phyloP scores from a whole-genome alignment of 2,888 invertebrate genomes.

The Lasioglossum leucozonium region DNA sequence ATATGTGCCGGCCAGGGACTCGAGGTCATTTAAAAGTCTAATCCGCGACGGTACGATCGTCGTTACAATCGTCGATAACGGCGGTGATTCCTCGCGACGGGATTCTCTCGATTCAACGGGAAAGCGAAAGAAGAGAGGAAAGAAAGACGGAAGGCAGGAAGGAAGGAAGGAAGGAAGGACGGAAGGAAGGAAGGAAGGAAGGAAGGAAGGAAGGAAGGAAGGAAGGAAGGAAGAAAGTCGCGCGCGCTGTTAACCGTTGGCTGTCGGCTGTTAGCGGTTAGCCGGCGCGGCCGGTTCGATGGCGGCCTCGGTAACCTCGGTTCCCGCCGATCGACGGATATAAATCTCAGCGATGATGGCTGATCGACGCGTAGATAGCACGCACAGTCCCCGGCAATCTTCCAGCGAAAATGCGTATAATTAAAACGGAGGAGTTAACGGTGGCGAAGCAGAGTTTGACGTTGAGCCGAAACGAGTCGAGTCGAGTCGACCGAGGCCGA shows the following conservation, averaged over 20 bases:
- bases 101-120: background rate
- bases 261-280: background rate
- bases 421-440: slow-evolving; percentile 75
- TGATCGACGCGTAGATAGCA: slow-evolving; percentile 37
- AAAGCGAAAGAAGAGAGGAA: background rate
- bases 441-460: slow-evolving; percentile 43
- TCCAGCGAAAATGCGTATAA: slow-evolving; percentile 77
- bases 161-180: background rate
- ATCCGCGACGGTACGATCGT: slow-evolving; percentile 68
- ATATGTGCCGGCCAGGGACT: slow-evolving; percentile 67
- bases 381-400: slow-evolving; percentile 68
- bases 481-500: background rate
- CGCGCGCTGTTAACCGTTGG: background rate
- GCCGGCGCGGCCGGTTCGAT: background rate
- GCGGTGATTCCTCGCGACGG: slow-evolving; percentile 21
- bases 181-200: too few relatives aligned
- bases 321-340: slow-evolving; percentile 38
- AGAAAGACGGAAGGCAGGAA: background rate
- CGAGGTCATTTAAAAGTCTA: slow-evolving; percentile 76
- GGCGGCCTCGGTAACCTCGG: background rate
- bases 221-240: background rate
- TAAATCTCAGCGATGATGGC: slow-evolving; percentile 51
- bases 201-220: too few relatives aligned
- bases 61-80: slow-evolving; percentile 71
- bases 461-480: background rate